Evolutionary conservation across 92 coral and sea anemone species (phyloP), one percentile per base, ranked within the genome.

Genomic region (Chrysogorgia sp.): DNA sequence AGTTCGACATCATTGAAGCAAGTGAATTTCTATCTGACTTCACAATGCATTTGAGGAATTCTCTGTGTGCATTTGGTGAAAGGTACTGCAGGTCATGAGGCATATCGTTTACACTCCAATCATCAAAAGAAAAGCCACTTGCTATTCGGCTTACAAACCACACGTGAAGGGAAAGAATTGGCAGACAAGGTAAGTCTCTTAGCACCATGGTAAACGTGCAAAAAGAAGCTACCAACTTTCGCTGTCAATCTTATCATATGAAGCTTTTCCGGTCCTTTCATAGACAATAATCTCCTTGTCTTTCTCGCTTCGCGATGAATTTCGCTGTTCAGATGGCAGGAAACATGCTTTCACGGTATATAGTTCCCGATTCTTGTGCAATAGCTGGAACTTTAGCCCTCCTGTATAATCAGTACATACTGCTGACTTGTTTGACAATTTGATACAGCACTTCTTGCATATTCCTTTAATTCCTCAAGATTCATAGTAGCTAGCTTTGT

Each of bases 1-100:
- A 64, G 52, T 64, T 35, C 25, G 71, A 64, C 71, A 64, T 64
- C 71, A 32, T 64, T 35, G 71, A 64, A 34, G 50, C 71, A 64
- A 64, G 71, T 64, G 71, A 64, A 64, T 64, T 34, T 64, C 71
- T 64, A 64, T 64, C 71, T 64, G 71, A 34, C 71, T 64, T 64
- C 25, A 64, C 71, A 64, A 64, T 64, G 30, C 71, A 64, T 64
- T 64, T 64, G 71, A 64, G 52, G 71, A 64, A 64, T 34, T 64
- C 71, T 35, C 71, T 64, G 52, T 64, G 71, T 37, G 71, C 71
- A 64, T 63, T 63, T 63, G 69, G 69, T 63, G 69, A 63, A 63
- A 63, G 37, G 69, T 31, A 63, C 24, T 63, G 69, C 22, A 63
- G 43, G 24, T 63, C 69, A 63, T 63, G 19, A 63, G 69, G 69